phyloP scores from a whole-genome alignment of 2,113 vertebrate genomes.

The Alligator mississippiensis region DNA sequence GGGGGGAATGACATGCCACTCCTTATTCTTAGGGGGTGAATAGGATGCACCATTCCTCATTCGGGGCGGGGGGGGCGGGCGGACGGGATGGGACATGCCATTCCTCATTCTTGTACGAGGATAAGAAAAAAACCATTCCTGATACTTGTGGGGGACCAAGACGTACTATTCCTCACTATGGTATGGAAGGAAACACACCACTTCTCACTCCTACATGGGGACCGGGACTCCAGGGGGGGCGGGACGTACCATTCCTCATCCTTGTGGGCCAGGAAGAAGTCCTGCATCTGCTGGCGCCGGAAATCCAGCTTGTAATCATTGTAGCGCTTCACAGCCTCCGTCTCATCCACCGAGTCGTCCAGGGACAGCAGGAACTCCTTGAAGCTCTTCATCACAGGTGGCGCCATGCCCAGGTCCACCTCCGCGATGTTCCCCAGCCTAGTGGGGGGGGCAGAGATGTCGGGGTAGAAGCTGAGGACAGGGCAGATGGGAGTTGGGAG shows the following conservation, averaged over 20 bases:
- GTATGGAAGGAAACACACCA: neutral
- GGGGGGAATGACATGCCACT: no score
- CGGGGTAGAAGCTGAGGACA: neutral
- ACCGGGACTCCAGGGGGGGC: neutral
- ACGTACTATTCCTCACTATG: no score
- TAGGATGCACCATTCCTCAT: no score
- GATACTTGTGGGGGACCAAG: no score
- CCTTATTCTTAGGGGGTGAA: no score
- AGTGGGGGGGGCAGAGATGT: neutral
- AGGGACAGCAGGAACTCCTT: slow-evolving; percentile 92
- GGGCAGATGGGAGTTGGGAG: fast-evolving
- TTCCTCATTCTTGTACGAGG: no score
- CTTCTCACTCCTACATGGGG: neutral
- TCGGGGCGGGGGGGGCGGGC: no score
- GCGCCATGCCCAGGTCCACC: slow-evolving; percentile 87
- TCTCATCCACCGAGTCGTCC: slow-evolving; percentile 94
- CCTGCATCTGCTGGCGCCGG: slow-evolving; percentile 94
- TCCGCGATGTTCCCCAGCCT: slow-evolving; percentile 93
- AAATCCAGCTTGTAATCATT: slow-evolving; percentile 95
- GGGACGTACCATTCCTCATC: slow-evolving; percentile 93
- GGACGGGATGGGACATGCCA: no score
- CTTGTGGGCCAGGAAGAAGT: slow-evolving; percentile 95
- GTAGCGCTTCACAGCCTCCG: slow-evolving; percentile 91
- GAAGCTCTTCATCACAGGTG: slow-evolving; percentile 92
- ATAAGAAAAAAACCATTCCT: no score